These are phyloP conservation scores for Anodontia alba DNA, from an alignment of 2,888 invertebrate species.

Conservation along the genomic window DNA sequence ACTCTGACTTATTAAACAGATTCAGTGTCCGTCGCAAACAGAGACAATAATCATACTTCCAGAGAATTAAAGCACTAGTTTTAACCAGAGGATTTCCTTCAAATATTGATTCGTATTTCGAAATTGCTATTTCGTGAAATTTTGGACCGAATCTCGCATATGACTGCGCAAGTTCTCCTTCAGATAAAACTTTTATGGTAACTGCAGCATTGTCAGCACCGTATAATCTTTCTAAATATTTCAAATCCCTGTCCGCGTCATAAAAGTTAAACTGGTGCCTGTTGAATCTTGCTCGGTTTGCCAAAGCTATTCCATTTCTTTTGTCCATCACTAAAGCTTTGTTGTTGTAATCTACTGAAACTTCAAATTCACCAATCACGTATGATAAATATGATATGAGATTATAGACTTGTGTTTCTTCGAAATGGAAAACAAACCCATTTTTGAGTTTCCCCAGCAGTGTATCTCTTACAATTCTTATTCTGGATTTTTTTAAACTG, in stretches of 20 bases:
- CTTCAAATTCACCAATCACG: neutral
- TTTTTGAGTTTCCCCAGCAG: neutral
- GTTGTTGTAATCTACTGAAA: neutral
- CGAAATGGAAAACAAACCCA: neutral
- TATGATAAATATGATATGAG: neutral
- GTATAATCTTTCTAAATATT: neutral
- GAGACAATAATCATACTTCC: neutral
- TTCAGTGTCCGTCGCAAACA: neutral
- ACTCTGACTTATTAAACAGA: neutral
- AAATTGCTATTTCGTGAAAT: neutral
- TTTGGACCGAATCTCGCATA: conserved; percentile 1
- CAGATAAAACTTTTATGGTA: neutral
- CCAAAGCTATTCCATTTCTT: neutral
- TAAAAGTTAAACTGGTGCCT: neutral
- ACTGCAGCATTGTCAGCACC: neutral
- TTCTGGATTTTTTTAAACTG: neutral
- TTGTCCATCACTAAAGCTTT: neutral
- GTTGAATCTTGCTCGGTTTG: neutral
- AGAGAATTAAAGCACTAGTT: neutral
- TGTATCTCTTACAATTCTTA: neutral
- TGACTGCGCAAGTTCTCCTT: neutral
- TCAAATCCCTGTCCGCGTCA: neutral
- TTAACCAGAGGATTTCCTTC: neutral
- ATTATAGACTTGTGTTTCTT: neutral
- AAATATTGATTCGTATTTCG: neutral